Percentiles rank a stretch among this genome's conserved stretches.
Conservation (phyloP, 2,888 invertebrate species). For the Amiota minor region DNA sequence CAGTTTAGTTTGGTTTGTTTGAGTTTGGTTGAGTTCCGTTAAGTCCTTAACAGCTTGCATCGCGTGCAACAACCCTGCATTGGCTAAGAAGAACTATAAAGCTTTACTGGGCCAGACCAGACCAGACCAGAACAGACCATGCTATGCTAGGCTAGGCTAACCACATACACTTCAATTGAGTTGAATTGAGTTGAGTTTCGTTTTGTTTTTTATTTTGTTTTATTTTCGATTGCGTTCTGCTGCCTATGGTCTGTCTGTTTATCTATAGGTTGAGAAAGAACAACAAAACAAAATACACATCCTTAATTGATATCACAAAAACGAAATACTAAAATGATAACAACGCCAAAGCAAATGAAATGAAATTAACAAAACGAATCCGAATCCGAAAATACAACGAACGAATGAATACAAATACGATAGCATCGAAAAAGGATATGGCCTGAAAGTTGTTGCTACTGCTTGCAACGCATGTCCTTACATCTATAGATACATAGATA, state of each 20-base stretch:
- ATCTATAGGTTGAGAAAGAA: neutral
- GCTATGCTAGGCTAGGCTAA: no score
- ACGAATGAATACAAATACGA: conserved; percentile 36
- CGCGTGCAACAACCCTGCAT: no score
- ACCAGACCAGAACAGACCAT: no score
- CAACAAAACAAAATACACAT: conserved; percentile 53
- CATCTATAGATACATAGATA: neutral
- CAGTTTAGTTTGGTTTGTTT: no score
- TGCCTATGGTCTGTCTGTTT: neutral
- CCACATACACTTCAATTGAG: no score
- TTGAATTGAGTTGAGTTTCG: no score
- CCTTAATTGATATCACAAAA: conserved; percentile 71
- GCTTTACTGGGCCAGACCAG: no score
- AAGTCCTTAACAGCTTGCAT: no score
- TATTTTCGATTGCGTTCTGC: neutral
- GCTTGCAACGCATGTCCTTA: neutral
- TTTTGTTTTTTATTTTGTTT: no score
- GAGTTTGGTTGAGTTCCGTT: no score
- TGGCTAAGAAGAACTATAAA: no score
- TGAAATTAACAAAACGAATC: conserved; percentile 26
- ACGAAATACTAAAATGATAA: conserved; percentile 60
- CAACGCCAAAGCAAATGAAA: conserved; percentile 34
- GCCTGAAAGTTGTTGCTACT: conserved; percentile 16
- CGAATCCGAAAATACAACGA: conserved; percentile 14
- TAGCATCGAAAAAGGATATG: conserved; percentile 26